These are phyloP conservation scores for Alligator mississippiensis DNA, from an alignment of 2,113 vertebrate species.

Conservation along the genomic window DNA sequence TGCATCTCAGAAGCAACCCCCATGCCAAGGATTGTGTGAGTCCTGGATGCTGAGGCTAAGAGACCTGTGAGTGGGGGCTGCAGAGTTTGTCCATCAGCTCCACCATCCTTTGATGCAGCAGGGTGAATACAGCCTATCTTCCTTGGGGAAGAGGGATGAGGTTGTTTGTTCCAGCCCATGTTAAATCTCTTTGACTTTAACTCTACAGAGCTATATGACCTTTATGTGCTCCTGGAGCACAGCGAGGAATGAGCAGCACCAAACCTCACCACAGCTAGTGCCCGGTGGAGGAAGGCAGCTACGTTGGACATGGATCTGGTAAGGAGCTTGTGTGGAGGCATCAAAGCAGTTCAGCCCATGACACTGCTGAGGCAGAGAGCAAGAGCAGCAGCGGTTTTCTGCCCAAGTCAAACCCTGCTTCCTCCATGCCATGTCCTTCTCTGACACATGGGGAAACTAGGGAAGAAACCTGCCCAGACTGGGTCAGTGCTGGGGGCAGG, in stretches of 20 bases:
- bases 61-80: background rate
- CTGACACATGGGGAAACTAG: background rate
- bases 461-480: background rate
- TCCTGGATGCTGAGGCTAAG: background rate
- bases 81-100: background rate
- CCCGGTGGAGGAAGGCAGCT: background rate
- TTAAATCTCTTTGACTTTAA: background rate
- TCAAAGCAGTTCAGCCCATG: background rate
- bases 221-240: background rate
- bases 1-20: background rate
- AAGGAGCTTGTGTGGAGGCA: background rate
- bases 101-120: background rate
- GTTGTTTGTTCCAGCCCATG: background rate
- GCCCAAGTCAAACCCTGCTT: background rate
- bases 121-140: no score
- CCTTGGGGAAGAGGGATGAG: background rate
- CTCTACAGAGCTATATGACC: background rate
- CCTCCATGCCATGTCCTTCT: background rate
- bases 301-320: background rate
- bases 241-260: background rate
- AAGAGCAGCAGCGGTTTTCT: background rate
- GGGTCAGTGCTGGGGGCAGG: background rate
- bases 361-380: background rate
- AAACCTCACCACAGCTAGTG: background rate
- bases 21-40: background rate